Evolutionary conservation across 2,797 vertebrate genomes (phyloP), one percentile per base, ranked within the genome.

Genomic region (Leptatherina wallacei): DNA sequence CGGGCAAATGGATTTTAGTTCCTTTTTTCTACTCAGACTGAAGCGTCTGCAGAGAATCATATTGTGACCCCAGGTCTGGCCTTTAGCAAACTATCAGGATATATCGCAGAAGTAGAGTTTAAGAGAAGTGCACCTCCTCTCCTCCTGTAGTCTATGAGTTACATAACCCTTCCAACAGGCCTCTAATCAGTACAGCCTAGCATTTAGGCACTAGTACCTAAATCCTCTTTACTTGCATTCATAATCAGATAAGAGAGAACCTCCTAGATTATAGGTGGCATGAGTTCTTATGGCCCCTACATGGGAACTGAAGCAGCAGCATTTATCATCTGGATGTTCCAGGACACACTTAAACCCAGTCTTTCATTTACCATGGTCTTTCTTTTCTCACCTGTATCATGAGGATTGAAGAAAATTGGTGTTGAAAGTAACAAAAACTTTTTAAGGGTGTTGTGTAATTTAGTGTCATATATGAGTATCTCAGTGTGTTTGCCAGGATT

Each of bases 141-240:
- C 35, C 73, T 64, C 70, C 63, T 77, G 63, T 71, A 52, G 81
- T 67, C 57, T 87, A 77, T 35, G 27, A 36, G 84, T 94, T 93
- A 83, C 72, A 81, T 94, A 94, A 94, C 80, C 83, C 66, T 79
- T 86, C 80, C 78, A 76, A 58, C 65, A 72, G 81, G 74, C 69
- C 71, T 91, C 73, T 92, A 91, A 93, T 95, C 93, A 88, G 87
- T 61, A 75, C 89, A 83, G 88, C 86, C 88, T 66, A 87, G 91
- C 87, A 81, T 94, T 93, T 90, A 93, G 91, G 82, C 87, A 87
- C 68, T 75, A 81, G 83, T 61, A 85, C 88, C 86, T 89, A 94
- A 95, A 95, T 94, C 93, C 93, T 94, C 89, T 95, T 93, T 92
- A 85, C 85, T 88, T 74, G 49, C 88, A 87, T 93, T 92, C 86